A percentile compares a stretch with the other conserved stretches of the same genome.
Evolutionary conservation across 2,797 vertebrate species (phyloP).

Genomic region (Sorex maritimensis): DNA sequence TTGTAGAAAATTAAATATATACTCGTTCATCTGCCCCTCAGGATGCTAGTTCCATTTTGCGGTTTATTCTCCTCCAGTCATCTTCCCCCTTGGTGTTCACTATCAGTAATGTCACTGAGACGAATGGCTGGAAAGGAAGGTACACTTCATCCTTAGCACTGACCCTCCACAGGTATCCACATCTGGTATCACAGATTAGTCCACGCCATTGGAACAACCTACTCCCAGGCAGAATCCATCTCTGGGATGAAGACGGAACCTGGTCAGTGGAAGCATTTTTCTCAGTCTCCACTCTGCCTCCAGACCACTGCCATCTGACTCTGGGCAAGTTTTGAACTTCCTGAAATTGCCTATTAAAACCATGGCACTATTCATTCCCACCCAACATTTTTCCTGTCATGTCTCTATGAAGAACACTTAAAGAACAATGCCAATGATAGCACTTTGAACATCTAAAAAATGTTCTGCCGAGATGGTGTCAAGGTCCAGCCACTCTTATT

Average conservation of each 20-base stretch:
- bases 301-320: not conserved
- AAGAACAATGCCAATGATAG: not conserved
- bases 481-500: not conserved
- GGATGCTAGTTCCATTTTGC: not conserved
- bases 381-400: not conserved
- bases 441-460: no score
- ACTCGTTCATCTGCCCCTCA: not conserved
- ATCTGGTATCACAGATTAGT: not conserved
- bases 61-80: not conserved
- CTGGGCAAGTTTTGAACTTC: not conserved
- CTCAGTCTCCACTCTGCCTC: not conserved
- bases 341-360: slow-evolving; percentile 34
- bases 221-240: not conserved
- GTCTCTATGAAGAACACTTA: not conserved
- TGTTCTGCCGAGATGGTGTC: not conserved
- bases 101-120: not conserved
- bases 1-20: slow-evolving; percentile 39
- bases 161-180: not conserved
- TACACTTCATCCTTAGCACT: not conserved
- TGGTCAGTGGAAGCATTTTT: not conserved
- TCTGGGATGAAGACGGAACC: not conserved
- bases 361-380: not conserved
- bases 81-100: not conserved
- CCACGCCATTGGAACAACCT: not conserved
- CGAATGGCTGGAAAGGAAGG: not conserved